Evolutionary conservation across 2,888 invertebrate species (phyloP), one percentile per base, ranked within the genome.

Genomic region (Exocentrus adspersus): DNA sequence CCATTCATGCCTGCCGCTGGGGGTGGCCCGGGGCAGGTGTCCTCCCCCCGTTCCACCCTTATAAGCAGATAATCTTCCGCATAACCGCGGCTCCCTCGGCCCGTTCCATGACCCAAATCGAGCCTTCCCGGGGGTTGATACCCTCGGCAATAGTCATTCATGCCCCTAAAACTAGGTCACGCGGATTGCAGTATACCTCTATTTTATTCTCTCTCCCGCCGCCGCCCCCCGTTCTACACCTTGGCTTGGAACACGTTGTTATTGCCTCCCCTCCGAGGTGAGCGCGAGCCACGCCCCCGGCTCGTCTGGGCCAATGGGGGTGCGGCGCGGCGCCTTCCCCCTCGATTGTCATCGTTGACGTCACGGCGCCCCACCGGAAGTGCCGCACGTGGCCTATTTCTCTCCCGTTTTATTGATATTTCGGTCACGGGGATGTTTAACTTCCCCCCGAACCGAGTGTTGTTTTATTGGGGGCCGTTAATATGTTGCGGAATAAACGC

Each of bases 41-140:
- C 54, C 21, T 37, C 30, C 43, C 54, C 54, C 21, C 43, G n/a
- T n/a, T 54, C 41, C 28, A 5, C 28, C 2, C 43, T 43, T 54
- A 54, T 43, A 54, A 54, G 43, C 43, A 54, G 54, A 54, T 54
- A 54, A 54, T 54, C 48, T 57, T 45, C 45, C 52, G n/a, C 50
- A 48, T 60, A 41, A 59, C 54, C 50, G 46, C 48, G 54, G 63
- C 60, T 53, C 60, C 21, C 32, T 52, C 60, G 54, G 12, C 53
- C 46, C 57, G 53, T 51, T 53, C 60, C 62, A 53, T 67, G 69
- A 67, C 69, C 69, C 52, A 65, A 77, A 79, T 81, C 71, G 58
- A 70, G 64, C 76, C 75, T 73, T 75, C 77, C 78, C 75, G 73
- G 76, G 81, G 81, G 80, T 81, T 81, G 80, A 79, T 80, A 80